Evolutionary conservation across 2,113 vertebrate species (phyloP).

Genomic region (Prochilodus magdalenae): DNA sequence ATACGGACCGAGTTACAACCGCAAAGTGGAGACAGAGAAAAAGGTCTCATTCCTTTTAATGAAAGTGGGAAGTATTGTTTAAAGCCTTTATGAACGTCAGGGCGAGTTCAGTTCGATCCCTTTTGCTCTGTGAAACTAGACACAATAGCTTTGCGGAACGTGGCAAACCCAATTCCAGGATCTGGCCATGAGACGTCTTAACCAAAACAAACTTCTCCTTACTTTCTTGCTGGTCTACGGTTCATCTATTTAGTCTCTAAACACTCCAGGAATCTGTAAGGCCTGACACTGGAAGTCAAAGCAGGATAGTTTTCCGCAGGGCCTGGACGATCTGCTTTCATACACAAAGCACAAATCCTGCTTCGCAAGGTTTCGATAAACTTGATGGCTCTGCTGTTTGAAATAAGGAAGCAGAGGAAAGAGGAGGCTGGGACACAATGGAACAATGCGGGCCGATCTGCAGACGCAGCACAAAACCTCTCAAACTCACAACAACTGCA

Average conservation of each 20-base stretch:
- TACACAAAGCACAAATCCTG: not conserved
- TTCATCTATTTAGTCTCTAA: constrained; percentile 39
- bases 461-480: constrained; percentile 25
- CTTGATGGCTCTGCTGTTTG: constrained; percentile 9
- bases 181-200: not conserved
- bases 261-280: constrained; percentile 13
- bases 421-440: constrained; percentile 48
- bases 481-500: constrained; percentile 42
- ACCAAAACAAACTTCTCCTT: constrained; percentile 12
- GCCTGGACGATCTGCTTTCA: not conserved
- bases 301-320: not conserved
- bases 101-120: constrained; percentile 5
- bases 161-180: not conserved
- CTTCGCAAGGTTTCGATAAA: not conserved
- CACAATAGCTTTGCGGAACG: constrained; percentile 28
- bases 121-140: constrained; percentile 7
- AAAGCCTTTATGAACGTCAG: not conserved
- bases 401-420: constrained; percentile 50
- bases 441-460: constrained; percentile 59
- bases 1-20: not conserved
- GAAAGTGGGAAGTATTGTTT: constrained; percentile 3
- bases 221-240: not conserved
- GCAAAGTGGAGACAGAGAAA: not conserved
- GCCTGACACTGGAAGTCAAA: not conserved
- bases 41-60: not conserved